Percentiles rank a stretch among this genome's conserved stretches.
These are phyloP conservation scores for Brachionus manjavacas DNA, from an alignment of 1,140 invertebrate genomes.

Conservation along the genomic window DNA sequence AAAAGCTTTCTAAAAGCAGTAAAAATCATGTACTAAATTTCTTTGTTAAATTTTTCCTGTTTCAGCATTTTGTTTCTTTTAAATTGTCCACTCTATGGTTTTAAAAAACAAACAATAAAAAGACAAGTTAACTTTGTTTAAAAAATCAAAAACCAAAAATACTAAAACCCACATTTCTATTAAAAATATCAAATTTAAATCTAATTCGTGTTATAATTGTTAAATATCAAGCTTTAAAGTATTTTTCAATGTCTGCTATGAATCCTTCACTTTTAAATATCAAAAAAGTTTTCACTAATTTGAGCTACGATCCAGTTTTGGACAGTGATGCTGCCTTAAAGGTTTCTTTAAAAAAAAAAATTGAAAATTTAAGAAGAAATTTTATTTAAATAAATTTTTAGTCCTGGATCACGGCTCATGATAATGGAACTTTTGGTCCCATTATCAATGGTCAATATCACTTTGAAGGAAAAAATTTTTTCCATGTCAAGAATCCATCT, in stretches of 20 bases:
- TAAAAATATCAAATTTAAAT: neutral
- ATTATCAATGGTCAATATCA: conserved; percentile 56
- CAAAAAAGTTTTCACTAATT: neutral
- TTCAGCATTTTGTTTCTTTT: too few species aligned
- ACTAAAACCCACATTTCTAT: neutral
- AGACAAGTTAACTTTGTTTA: neutral
- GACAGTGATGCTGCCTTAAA: conserved; percentile 14
- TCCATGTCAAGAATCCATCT: conserved; percentile 47
- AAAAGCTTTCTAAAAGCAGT: too few species aligned
- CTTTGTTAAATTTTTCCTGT: too few species aligned
- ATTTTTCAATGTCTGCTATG: neutral
- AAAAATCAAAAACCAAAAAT: neutral
- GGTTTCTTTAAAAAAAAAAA: neutral
- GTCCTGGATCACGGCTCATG: conserved; percentile 56
- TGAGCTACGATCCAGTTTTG: conserved; percentile 9
- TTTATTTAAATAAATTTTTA: conserved; percentile 43
- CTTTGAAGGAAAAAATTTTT: conserved; percentile 49
- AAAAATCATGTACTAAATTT: too few species aligned
- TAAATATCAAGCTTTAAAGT: neutral
- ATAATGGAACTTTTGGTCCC: conserved; percentile 51
- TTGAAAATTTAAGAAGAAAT: neutral
- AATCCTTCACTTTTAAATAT: neutral
- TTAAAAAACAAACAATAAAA: neutral
- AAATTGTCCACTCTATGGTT: too few species aligned
- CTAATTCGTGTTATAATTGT: neutral